These are phyloP conservation scores for Morelia viridis DNA, from an alignment of 2,797 vertebrate species.

Conservation along the genomic window DNA sequence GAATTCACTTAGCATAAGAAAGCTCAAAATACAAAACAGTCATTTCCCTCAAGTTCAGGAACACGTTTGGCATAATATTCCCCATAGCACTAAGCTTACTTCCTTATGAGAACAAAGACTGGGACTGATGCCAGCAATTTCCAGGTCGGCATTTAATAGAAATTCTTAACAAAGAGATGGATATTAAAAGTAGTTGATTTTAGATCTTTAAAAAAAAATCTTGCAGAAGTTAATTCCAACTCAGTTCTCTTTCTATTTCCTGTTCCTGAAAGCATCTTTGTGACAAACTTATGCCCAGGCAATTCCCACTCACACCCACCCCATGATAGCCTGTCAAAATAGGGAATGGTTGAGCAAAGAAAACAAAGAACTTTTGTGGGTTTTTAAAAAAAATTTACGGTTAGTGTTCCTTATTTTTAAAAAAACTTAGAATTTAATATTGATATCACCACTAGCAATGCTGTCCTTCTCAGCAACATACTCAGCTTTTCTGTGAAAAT, in stretches of 20 bases:
- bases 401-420: not conserved
- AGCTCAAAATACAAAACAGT: slow-evolving; percentile 26
- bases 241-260: slow-evolving; percentile 45
- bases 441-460: not conserved
- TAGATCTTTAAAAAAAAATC: slow-evolving; percentile 25
- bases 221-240: slow-evolving; percentile 48
- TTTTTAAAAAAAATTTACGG: not conserved
- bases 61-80: slow-evolving; percentile 28
- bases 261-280: slow-evolving; percentile 48
- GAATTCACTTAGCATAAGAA: not conserved
- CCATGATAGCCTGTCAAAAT: slow-evolving; percentile 37
- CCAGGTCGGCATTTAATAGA: slow-evolving; percentile 2
- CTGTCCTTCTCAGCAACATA: not conserved
- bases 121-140: slow-evolving; percentile 21
- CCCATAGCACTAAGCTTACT: not conserved
- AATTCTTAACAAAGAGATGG: slow-evolving; percentile 28
- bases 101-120: slow-evolving; percentile 30
- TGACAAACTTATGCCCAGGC: slow-evolving; percentile 4
- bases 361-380: not conserved
- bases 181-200: slow-evolving; percentile 39
- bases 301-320: slow-evolving; percentile 23
- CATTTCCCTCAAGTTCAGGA: slow-evolving; percentile 32
- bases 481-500: not conserved
- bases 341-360: slow-evolving; percentile 40
- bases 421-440: not conserved